A percentile compares a stretch with the other conserved stretches of the same genome.
phyloP scores from a whole-genome alignment of 2,797 vertebrate species.

The Sandelia bainsii region DNA sequence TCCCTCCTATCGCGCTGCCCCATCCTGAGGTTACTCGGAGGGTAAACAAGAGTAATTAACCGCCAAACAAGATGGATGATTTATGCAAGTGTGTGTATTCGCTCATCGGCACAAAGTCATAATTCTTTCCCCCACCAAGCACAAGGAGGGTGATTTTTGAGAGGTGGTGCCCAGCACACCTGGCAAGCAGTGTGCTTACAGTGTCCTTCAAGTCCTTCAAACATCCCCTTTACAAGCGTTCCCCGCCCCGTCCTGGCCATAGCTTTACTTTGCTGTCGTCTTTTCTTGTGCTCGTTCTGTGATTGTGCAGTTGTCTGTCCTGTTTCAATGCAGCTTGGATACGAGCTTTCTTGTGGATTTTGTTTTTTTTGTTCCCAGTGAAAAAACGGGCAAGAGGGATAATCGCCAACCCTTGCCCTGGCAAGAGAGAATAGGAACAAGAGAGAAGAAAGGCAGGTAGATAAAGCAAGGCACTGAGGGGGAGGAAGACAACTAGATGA shows the following conservation, averaged over 20 bases:
- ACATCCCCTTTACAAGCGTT: constrained; percentile 33
- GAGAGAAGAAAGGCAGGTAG: constrained; percentile 55
- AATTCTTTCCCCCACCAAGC: constrained; percentile 67
- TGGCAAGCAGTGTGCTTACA: constrained; percentile 46
- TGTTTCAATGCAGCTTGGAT: constrained; percentile 66
- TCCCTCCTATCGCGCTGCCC: constrained; percentile 72
- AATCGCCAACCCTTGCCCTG: constrained; percentile 42
- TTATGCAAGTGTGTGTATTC: constrained; percentile 79
- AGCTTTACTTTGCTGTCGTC: constrained; percentile 73
- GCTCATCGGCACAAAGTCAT: constrained; percentile 80
- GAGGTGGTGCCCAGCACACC: constrained; percentile 55
- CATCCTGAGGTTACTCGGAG: constrained; percentile 81
- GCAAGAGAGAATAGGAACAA: constrained; percentile 53
- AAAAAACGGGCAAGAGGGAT: constrained; percentile 27
- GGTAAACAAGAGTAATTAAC: constrained; percentile 85
- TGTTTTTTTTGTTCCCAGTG: constrained; percentile 34
- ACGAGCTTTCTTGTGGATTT: constrained; percentile 65
- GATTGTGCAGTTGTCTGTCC: constrained; percentile 73
- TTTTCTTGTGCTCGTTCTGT: constrained; percentile 73
- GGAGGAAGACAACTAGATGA: constrained; percentile 54
- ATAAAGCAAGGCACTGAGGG: constrained; percentile 41
- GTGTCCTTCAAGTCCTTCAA: constrained; percentile 68
- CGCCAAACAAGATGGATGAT: constrained; percentile 84
- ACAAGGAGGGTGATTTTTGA: constrained; percentile 65
- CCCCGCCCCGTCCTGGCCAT: constrained; percentile 34